Conservation (phyloP, 2,113 vertebrate genomes). For the Equus quagga region DNA sequence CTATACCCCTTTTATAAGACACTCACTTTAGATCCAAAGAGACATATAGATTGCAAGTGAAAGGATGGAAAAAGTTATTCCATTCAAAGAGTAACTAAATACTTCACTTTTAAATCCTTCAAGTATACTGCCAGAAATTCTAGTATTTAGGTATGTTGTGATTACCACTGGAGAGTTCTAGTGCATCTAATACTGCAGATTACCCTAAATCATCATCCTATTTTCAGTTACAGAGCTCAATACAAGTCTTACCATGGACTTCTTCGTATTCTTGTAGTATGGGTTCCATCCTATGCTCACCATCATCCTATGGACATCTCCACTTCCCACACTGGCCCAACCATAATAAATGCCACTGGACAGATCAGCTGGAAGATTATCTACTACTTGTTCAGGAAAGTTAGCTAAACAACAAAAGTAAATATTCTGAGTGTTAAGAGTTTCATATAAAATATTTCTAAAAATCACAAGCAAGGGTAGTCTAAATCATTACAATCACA, state of each 20-base stretch:
- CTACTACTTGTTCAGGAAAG: constrained; percentile 95
- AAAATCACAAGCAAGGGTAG: not conserved
- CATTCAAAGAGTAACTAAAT: too few species aligned
- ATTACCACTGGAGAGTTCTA: not conserved
- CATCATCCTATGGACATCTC: constrained; percentile 97
- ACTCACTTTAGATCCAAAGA: too few species aligned
- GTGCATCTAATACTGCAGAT: not conserved
- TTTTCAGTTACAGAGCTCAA: constrained; percentile 21
- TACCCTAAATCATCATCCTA: not conserved
- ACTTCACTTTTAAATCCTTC: too few species aligned
- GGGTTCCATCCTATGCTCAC: constrained; percentile 99
- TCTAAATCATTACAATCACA: not conserved
- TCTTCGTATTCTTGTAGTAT: constrained; percentile 97
- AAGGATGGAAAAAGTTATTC: too few species aligned
- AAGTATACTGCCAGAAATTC: too few species aligned
- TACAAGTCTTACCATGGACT: constrained; percentile 94
- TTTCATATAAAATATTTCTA: not conserved
- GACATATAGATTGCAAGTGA: too few species aligned
- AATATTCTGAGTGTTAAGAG: not conserved
- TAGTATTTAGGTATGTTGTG: not conserved
- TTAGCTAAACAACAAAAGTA: constrained; percentile 91
- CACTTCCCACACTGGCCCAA: constrained; percentile 94
- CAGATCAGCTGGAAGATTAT: constrained; percentile 94
- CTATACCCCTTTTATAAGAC: too few species aligned
- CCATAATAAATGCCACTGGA: constrained; percentile 97